These are phyloP conservation scores for Hyposoter dolosus DNA, from an alignment of 2,888 invertebrate species.

Conservation along the genomic window DNA sequence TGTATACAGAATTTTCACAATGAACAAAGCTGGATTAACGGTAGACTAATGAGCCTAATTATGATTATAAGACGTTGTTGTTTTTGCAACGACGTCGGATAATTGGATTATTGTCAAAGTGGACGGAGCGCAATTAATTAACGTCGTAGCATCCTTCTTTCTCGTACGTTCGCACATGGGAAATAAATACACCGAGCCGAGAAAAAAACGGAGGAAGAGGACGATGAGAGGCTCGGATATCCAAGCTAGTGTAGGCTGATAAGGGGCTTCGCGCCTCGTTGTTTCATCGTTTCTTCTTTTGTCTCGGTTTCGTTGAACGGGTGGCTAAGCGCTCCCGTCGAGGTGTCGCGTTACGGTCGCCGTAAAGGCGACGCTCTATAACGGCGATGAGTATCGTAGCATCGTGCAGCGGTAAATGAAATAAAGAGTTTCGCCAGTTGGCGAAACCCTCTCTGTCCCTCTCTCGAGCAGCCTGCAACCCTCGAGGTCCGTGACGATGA, in stretches of 20 bases:
- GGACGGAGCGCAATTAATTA: slow-evolving; percentile 1
- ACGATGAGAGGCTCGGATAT: slow-evolving; percentile 30
- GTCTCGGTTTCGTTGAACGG: slow-evolving; percentile 51
- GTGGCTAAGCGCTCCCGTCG: neutral
- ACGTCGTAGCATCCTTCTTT: neutral
- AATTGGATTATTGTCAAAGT: slow-evolving; percentile 16
- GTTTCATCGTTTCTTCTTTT: slow-evolving; percentile 30
- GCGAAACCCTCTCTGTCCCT: neutral
- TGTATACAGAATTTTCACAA: neutral
- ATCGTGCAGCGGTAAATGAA: neutral
- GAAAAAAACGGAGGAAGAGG: neutral
- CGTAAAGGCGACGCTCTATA: slow-evolving; percentile 1
- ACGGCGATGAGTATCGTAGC: slow-evolving; percentile 2
- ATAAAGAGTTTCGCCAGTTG: neutral
- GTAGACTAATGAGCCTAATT: neutral
- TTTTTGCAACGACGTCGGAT: neutral
- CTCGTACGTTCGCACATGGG: slow-evolving; percentile 7
- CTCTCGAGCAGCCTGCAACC: neutral
- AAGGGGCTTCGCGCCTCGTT: slow-evolving; percentile 33
- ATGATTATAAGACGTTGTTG: neutral
- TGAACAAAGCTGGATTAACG: neutral
- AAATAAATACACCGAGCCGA: slow-evolving; percentile 9
- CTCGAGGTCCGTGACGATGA: slow-evolving; percentile 25
- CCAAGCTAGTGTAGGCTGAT: slow-evolving; percentile 45
- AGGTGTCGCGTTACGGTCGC: slow-evolving; percentile 39